Percentiles rank a stretch among this genome's conserved stretches.
Evolutionary conservation across 2,888 invertebrate species (phyloP).

Genomic region (Asteroscopus sphinx): DNA sequence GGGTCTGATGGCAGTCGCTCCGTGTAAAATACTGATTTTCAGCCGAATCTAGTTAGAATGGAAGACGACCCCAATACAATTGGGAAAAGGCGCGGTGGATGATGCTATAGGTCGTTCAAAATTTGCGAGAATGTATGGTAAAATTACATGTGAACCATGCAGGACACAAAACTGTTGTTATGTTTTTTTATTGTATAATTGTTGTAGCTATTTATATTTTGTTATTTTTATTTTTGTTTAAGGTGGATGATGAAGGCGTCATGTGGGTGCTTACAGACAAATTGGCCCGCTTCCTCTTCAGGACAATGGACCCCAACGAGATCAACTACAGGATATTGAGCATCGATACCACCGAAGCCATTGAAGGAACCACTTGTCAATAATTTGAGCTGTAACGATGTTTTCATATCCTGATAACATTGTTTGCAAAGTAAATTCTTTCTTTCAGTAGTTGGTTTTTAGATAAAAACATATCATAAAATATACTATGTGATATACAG

Average conservation of each 20-base stretch:
- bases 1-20: too few species aligned
- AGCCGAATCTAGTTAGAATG: too few species aligned
- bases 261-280: conserved; percentile 94
- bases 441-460: background rate
- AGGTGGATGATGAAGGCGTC: conserved; percentile 88
- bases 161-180: too few species aligned
- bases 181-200: too few species aligned
- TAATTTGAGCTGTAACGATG: conserved; percentile 23
- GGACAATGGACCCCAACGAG: conserved; percentile 91
- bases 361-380: conserved; percentile 89
- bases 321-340: conserved; percentile 92
- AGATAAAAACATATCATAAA: background rate
- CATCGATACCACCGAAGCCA: conserved; percentile 87
- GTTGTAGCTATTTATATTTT: background rate
- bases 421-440: background rate
- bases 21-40: too few species aligned
- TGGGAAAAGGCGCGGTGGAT: too few species aligned
- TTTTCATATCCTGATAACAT: background rate
- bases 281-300: conserved; percentile 93
- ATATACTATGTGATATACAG: conserved; percentile 1
- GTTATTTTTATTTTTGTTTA: conserved; percentile 50
- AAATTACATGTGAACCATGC: too few species aligned
- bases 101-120: too few species aligned
- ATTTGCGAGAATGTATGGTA: too few species aligned
- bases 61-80: too few species aligned